Base-by-base conservation (phyloP, 2,113 vertebrate genomes). In the Jacana jacana region DNA sequence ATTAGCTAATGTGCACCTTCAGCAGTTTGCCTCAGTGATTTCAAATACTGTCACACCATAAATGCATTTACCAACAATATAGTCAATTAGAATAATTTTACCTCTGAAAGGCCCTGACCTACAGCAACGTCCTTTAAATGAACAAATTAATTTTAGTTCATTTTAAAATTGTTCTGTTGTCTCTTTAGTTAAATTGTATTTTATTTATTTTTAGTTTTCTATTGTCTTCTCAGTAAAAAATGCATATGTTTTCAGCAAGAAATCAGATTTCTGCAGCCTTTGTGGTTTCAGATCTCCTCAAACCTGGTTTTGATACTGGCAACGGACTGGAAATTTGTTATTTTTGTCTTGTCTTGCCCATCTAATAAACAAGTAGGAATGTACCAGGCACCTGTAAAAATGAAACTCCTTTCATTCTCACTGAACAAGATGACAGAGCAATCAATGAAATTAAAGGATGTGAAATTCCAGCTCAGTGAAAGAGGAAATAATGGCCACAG, bases 301-400 rank as follows among this genome's bases (percentile, higher is more conserved):
- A 72, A 88, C 35, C 14, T 2, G 1, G 4, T 49, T 86, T 17
- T 49, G 24, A 69, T 91, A 13, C 31, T 24, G 39, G 76, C 49
- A 42, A 69, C 54, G 39, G 70, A 54, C 25, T 40, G 77, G 40
- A 70, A 82, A 89, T 28, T 79, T 77, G 37, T 75, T 33, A 16
- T 61, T 94, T 95, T 40, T 79, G 85, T 75, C 72, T 86, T n/a
- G 12, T 80, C 92, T 91, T 91, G 86, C 81, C 92, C 37, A 31
- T 33, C 71, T 70, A 80, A 91, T 76, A 70, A 80, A 61, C 51
- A 83, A 73, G 54, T 37, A 13, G 48, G n/a, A 81, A 81, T 3
- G 65, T 20, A 82, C n/a, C 66, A 79, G 55, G 44, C 37, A 75
- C 63, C 55, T 46, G 49, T 9, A 49, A 33, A 93, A 79, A 49